phyloP scores from a whole-genome alignment of 2,113 vertebrate genomes.

The Stomatorhinus ivindoensis region DNA sequence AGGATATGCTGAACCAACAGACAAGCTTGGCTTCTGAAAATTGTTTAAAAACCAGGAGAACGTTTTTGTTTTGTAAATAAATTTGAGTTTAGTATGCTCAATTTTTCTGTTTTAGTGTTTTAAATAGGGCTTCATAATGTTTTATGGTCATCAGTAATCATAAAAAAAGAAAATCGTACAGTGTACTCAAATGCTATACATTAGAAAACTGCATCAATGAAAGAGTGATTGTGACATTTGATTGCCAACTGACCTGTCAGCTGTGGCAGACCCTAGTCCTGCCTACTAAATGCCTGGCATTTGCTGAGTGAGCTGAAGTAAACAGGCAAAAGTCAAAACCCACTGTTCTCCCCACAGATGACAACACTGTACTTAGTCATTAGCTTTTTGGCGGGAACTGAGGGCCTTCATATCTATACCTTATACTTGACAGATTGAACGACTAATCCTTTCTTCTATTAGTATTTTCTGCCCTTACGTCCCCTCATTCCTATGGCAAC shows the following conservation, averaged over 20 bases:
- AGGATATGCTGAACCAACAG: background rate
- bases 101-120: background rate
- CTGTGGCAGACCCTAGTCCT: background rate
- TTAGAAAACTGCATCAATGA: background rate
- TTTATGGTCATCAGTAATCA: background rate
- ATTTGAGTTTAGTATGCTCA: background rate
- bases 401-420: background rate
- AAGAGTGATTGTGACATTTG: background rate
- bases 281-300: background rate
- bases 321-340: background rate
- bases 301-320: background rate
- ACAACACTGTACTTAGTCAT: background rate
- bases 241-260: background rate
- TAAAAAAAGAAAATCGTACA: background rate
- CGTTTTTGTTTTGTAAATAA: background rate
- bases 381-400: background rate
- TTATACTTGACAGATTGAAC: background rate
- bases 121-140: background rate
- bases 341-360: background rate
- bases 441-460: background rate
- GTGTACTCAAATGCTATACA: background rate
- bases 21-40: background rate
- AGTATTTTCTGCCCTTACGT: conserved; percentile 21
- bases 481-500: conserved; percentile 20
- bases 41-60: background rate